Evolutionary conservation across 2,888 invertebrate genomes (phyloP).

Genomic region (Argyra leucocephala): DNA sequence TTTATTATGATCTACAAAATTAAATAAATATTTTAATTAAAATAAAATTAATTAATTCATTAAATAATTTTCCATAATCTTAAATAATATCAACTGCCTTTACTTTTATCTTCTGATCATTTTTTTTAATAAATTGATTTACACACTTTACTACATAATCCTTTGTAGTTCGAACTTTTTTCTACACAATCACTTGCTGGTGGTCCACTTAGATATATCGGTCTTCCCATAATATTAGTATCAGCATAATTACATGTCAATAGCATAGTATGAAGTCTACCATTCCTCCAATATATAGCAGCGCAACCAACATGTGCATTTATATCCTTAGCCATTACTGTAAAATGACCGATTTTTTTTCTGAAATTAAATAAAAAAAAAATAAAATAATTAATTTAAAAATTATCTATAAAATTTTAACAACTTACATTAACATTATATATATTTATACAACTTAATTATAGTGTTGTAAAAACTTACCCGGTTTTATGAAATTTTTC

Average conservation of each 20-base stretch:
- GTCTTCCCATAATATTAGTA: background rate
- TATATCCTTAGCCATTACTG: conserved; percentile 20
- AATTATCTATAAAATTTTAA: too few relatives aligned
- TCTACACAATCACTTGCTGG: conserved; percentile 19
- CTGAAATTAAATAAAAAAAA: background rate
- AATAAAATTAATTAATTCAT: background rate
- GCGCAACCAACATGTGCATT: conserved; percentile 21
- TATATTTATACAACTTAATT: too few relatives aligned
- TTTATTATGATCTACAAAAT: background rate
- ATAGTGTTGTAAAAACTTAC: too few relatives aligned
- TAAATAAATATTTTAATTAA: background rate
- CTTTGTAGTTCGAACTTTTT: background rate
- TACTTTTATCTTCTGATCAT: background rate
- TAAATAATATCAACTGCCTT: background rate
- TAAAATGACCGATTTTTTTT: conserved; percentile 20
- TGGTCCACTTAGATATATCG: background rate
- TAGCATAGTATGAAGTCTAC: conserved; percentile 4
- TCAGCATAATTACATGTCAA: conserved; percentile 14
- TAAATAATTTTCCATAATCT: background rate
- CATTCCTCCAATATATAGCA: conserved; percentile 9
- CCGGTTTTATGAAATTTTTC: background rate
- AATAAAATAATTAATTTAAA: too few relatives aligned
- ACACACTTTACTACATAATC: background rate
- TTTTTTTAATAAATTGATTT: too few relatives aligned
- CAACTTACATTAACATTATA: too few relatives aligned